Evolutionary conservation across 2,113 vertebrate species (phyloP).

Genomic region (Sebastes fasciatus): DNA sequence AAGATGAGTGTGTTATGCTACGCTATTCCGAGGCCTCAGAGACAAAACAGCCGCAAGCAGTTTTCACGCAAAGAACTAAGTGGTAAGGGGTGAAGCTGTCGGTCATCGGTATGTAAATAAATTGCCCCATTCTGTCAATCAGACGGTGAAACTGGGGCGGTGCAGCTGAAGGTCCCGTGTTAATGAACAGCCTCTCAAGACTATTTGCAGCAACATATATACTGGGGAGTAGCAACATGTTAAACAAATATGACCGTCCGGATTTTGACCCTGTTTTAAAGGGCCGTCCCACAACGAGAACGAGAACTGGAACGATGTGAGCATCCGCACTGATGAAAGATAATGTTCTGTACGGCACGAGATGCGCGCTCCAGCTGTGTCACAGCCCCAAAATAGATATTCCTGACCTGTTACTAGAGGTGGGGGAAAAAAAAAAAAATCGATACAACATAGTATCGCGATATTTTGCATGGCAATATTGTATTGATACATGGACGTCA

Average conservation of each 20-base stretch:
- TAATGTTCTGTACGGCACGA: background rate
- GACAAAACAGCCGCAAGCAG: slow-evolving; percentile 55
- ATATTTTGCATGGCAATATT: no score
- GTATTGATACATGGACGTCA: no score
- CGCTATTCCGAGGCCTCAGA: slow-evolving; percentile 48
- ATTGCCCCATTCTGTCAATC: slow-evolving; percentile 80
- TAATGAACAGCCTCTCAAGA: slow-evolving; percentile 49
- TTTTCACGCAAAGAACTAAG: slow-evolving; percentile 34
- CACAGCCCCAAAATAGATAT: background rate
- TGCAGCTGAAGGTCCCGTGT: slow-evolving; percentile 30
- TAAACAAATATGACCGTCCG: background rate
- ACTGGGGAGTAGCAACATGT: slow-evolving; percentile 23
- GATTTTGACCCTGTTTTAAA: slow-evolving; percentile 11
- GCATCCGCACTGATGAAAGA: background rate
- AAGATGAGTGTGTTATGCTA: slow-evolving; percentile 65
- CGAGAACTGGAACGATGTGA: background rate
- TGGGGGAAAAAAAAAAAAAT: no score
- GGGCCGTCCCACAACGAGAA: background rate
- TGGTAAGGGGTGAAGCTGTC: slow-evolving; percentile 65
- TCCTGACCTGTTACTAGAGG: background rate
- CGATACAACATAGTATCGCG: no score
- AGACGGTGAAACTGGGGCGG: slow-evolving; percentile 71
- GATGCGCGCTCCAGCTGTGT: background rate
- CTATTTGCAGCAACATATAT: slow-evolving; percentile 35
- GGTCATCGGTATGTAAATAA: slow-evolving; percentile 82